Conservation (phyloP, 2,797 vertebrate genomes). For the Carapus acus region DNA sequence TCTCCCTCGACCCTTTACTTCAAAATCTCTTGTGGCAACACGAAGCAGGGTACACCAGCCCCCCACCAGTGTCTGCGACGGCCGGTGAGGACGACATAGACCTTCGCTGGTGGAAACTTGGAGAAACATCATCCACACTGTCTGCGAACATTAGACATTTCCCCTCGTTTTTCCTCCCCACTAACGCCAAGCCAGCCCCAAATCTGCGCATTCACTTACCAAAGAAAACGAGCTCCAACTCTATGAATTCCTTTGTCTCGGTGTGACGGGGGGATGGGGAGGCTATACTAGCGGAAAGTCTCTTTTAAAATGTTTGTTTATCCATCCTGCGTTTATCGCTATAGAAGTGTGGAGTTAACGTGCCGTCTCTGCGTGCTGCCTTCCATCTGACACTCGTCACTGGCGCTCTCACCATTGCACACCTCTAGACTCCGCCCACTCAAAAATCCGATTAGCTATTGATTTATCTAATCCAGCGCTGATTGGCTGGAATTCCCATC, state of each 20-base stretch:
- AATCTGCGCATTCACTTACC: constrained; percentile 65
- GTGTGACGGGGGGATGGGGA: constrained; percentile 1
- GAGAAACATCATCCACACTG: not conserved
- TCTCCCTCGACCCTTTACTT: constrained; percentile 57
- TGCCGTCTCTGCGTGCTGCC: constrained; percentile 20
- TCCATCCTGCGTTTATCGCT: constrained; percentile 31
- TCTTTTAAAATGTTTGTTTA: constrained; percentile 10
- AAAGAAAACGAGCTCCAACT: constrained; percentile 38
- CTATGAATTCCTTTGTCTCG: constrained; percentile 38
- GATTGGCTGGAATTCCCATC: constrained; percentile 59
- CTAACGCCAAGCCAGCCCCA: constrained; percentile 45
- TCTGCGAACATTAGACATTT: constrained; percentile 24
- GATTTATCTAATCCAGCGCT: not conserved
- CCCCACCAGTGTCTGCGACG: not conserved
- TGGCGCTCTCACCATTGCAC: constrained; percentile 48
- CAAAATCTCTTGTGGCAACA: constrained; percentile 24
- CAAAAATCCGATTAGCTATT: constrained; percentile 46
- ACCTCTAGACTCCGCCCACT: constrained; percentile 51
- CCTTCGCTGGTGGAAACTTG: not conserved
- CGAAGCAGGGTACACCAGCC: constrained; percentile 26
- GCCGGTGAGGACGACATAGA: not conserved
- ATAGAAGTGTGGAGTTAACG: constrained; percentile 10
- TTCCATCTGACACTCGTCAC: constrained; percentile 49
- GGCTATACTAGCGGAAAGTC: not conserved
- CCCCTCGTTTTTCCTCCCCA: constrained; percentile 24